phyloP scores from a whole-genome alignment of 2,113 vertebrate genomes.

The Oncorhynchus kisutch region DNA sequence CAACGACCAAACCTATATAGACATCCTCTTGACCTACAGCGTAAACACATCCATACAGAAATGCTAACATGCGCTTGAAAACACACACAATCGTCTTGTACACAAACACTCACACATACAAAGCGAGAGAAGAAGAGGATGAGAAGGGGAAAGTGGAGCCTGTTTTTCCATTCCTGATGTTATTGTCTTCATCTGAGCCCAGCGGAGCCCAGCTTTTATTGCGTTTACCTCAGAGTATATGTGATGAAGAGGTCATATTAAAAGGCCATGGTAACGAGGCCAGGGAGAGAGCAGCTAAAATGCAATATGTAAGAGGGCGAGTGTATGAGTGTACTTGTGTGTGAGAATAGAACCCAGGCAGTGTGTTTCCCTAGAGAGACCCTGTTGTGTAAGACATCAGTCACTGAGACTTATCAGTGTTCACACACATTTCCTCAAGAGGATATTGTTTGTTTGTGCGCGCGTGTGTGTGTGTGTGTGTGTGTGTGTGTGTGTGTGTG shows the following conservation, averaged over 20 bases:
- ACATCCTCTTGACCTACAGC: neutral
- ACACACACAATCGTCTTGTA: neutral
- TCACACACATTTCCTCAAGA: conserved; percentile 38
- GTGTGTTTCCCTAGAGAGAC: conserved; percentile 7
- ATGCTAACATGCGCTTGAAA: conserved; percentile 7
- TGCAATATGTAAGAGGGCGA: neutral
- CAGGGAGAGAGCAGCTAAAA: neutral
- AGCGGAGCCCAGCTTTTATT: neutral
- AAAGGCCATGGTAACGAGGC: neutral
- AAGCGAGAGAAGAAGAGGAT: neutral
- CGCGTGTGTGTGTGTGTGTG: neutral
- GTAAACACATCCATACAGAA: conserved; percentile 26
- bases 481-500: neutral
- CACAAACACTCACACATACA: neutral
- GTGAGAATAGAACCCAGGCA: neutral
- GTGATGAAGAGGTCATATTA: neutral
- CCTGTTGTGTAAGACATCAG: conserved; percentile 26
- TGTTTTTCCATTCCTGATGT: conserved; percentile 37
- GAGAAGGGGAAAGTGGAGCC: neutral
- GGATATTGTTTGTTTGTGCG: conserved; percentile 8
- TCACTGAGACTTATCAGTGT: conserved; percentile 43
- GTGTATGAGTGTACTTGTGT: neutral
- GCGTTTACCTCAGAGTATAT: neutral
- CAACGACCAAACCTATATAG: neutral
- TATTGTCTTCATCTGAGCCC: neutral